Evolutionary conservation across 2,113 vertebrate genomes (phyloP).

Genomic region (Irena cyanogastra): DNA sequence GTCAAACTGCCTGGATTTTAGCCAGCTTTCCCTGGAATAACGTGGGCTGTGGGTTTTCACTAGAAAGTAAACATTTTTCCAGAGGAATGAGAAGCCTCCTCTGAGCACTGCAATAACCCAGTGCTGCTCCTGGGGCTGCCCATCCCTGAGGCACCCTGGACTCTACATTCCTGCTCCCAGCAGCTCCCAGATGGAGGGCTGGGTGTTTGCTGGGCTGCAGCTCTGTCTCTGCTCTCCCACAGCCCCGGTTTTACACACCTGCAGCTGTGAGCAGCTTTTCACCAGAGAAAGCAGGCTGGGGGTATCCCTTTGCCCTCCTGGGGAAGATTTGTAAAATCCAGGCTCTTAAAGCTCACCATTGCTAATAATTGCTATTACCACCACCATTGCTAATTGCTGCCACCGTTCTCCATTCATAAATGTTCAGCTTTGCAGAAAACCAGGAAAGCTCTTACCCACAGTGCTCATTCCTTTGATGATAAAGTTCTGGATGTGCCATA

Average conservation of each 20-base stretch:
- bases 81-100: neutral
- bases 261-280: neutral
- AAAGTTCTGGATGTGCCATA: slow-evolving; percentile 51
- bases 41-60: neutral
- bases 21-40: neutral
- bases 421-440: slow-evolving; percentile 13
- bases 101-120: neutral
- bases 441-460: neutral
- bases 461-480: slow-evolving; percentile 54
- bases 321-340: neutral
- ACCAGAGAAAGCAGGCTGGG: neutral
- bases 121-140: neutral
- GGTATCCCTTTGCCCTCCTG: neutral
- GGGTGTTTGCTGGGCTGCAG: neutral
- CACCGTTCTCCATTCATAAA: slow-evolving; percentile 18
- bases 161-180: neutral
- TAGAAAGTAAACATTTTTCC: neutral
- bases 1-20: neutral
- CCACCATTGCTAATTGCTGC: neutral
- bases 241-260: neutral
- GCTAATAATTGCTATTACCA: neutral
- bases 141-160: neutral
- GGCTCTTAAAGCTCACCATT: neutral
- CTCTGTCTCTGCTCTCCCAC: neutral
- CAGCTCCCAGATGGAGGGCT: fast-evolving